Evolutionary conservation across 2,113 vertebrate genomes (phyloP), one percentile per base, ranked within the genome.

Genomic region (Numida meleagris): DNA sequence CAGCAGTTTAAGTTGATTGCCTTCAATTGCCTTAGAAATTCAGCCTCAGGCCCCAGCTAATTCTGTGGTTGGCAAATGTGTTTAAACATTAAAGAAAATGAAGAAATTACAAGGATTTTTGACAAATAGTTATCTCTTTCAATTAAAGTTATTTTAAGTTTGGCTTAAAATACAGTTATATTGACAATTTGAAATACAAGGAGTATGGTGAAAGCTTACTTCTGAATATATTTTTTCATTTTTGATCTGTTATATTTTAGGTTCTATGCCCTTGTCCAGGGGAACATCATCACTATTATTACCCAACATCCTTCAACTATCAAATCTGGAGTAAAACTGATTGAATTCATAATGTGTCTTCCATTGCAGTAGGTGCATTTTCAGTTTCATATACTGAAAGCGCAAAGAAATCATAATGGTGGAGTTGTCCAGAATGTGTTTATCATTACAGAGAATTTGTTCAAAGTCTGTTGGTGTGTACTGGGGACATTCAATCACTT

Each of bases 281-380:
- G 74, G 1, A 9, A 34, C 10, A 66, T 2, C 3, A 62, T 21
- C 0, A 0, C 4, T 80, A 29, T 29, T 75, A 14, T 40, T 80
- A 50, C 29, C 27, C 10, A 42, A 1, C 4, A 31, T 3, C 1
- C 38, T 50, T 40, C 24, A 59, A 0, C 11, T 38, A 23, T 12
- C 3, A 38, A 42, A 59, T 31, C 25, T 65, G 27, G 10, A 33
- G 9, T 34, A 59, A 7, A 74, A 34, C 5, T 43, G 23, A 29
- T 18, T 46, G 9, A 33, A 6, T 65, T 59, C 43, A 27, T 14
- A 73, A 38, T 10, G 10, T 14, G 38, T 48, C 4, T 48, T 72
- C 24, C 65, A 68, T 14, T 53, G 29, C 12, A 29, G 24, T 10
- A 14, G 6, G 9, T 42, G 16, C 2, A 33, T n/a, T 78, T 67